Conservation (phyloP, 2,113 vertebrate species). For the Colinus virginianus region DNA sequence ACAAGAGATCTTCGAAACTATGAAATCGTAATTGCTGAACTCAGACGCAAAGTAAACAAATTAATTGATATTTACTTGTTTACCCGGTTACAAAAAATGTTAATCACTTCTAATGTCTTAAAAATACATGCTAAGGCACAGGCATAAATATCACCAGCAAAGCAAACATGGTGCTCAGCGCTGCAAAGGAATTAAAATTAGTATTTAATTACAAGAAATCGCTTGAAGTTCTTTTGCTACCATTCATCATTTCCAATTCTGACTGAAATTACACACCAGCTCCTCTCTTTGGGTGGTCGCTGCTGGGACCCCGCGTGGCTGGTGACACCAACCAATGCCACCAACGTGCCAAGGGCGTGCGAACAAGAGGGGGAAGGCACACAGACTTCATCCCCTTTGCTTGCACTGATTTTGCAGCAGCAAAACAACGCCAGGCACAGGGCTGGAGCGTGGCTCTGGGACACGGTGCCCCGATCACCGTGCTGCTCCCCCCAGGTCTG, state of each 20-base stretch:
- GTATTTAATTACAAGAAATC: constrained; percentile 75
- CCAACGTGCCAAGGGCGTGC: neutral
- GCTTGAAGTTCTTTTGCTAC: constrained; percentile 75
- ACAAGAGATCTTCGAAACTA: neutral
- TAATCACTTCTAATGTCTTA: constrained; percentile 74
- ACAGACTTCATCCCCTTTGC: neutral
- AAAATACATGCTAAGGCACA: constrained; percentile 34
- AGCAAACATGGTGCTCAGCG: constrained; percentile 67
- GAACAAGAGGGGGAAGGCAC: rapidly evolving
- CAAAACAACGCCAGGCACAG: neutral
- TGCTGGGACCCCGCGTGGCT: constrained; percentile 9
- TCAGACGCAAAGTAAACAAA: constrained; percentile 57
- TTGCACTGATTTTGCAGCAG: rapidly evolving
- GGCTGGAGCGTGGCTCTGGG: neutral
- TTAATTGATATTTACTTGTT: constrained; percentile 69
- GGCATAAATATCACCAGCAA: constrained; percentile 72
- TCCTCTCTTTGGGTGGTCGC: constrained; percentile 73
- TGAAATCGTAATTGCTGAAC: constrained; percentile 34
- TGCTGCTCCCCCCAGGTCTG: neutral
- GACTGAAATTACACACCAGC: constrained; percentile 72
- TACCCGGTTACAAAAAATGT: constrained; percentile 45
- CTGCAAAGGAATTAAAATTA: constrained; percentile 75
- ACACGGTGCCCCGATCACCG: neutral
- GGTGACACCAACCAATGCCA: neutral
- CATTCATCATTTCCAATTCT: constrained; percentile 77